phyloP scores from a whole-genome alignment of 2,888 invertebrate species.

The Gisinianus flammeolus region DNA sequence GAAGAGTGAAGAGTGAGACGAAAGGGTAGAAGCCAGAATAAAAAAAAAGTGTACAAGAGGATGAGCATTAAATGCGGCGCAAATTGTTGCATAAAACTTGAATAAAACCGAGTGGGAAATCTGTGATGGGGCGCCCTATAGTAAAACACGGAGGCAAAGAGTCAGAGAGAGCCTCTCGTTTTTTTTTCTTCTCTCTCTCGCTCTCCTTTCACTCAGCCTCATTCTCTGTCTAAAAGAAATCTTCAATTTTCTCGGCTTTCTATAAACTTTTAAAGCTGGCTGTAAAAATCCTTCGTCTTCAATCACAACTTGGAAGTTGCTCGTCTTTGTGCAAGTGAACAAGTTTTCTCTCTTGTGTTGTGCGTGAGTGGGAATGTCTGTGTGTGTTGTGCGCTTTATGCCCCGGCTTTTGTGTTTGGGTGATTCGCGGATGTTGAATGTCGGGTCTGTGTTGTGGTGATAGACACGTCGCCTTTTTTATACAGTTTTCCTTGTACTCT shows the following conservation, averaged over 20 bases:
- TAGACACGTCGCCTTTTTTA: not conserved
- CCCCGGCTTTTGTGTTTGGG: not conserved
- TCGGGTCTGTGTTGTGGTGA: not conserved
- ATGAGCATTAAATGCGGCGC: not conserved
- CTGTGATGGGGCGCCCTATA: not conserved
- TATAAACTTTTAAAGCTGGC: conserved; percentile 21
- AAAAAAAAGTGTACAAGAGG: not conserved
- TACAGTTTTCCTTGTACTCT: not conserved
- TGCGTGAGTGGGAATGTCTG: not conserved
- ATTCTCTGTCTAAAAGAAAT: not conserved
- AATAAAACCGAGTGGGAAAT: conserved; percentile 11
- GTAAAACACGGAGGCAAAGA: no score
- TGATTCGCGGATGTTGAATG: not conserved
- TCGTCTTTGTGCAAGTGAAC: not conserved
- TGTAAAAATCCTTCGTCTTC: conserved; percentile 19
- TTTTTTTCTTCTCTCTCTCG: not conserved
- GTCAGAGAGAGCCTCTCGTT: no score
- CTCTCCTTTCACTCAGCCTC: not conserved
- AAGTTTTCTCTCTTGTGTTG: not conserved
- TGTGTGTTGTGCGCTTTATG: not conserved
- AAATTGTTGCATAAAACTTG: conserved; percentile 14
- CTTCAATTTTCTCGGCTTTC: conserved; percentile 14
- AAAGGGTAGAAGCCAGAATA: not conserved
- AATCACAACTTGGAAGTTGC: not conserved
- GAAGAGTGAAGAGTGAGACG: not conserved